Conservation (phyloP, 2,113 vertebrate genomes). For the Tretioscincus oriximinensis region DNA sequence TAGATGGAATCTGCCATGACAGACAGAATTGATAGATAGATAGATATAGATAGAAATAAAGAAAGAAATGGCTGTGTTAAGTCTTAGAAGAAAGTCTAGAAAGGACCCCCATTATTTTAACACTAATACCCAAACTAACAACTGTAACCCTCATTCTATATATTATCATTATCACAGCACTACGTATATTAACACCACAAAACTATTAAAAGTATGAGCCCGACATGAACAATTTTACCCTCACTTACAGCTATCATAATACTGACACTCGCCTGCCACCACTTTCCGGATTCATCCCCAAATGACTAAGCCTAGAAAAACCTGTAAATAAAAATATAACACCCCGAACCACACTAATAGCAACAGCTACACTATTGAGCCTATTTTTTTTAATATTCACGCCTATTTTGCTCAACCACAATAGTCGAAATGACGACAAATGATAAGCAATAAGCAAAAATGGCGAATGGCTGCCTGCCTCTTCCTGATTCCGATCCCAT, state of each 20-base stretch:
- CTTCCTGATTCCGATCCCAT: too few species aligned
- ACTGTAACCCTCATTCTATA: neutral
- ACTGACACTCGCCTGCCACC: accelerated
- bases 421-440: neutral
- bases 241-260: neutral
- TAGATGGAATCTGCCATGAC: too few species aligned
- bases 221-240: neutral
- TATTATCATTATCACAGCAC: accelerated
- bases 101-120: accelerated
- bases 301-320: neutral
- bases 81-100: too few species aligned
- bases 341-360: accelerated
- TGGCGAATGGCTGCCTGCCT: too few species aligned
- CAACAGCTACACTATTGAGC: accelerated
- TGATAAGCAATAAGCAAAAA: too few species aligned
- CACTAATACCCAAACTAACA: neutral
- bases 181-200: neutral
- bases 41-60: too few species aligned
- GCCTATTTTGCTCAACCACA: accelerated
- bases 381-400: neutral
- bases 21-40: too few species aligned
- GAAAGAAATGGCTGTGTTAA: too few species aligned
- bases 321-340: accelerated
- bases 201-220: neutral
- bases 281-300: accelerated